Evolutionary conservation across 1,140 invertebrate genomes (phyloP).

Genomic region (Megalopta genalis): DNA sequence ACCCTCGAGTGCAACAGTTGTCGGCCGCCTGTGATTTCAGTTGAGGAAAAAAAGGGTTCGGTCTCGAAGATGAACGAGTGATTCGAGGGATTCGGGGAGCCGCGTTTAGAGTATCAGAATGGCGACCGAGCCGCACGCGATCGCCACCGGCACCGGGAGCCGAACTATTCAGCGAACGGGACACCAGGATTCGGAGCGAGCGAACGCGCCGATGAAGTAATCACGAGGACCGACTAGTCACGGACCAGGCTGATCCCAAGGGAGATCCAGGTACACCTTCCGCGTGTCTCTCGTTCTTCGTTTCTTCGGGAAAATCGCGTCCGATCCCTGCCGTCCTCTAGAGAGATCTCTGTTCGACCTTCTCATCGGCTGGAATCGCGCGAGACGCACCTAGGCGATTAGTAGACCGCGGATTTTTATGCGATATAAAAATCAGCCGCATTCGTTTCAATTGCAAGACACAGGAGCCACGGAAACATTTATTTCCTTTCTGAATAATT

Average conservation of each 20-base stretch:
- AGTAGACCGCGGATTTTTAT: no score
- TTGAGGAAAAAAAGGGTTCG: no score
- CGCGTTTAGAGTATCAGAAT: slow-evolving; percentile 47
- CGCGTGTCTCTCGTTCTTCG: slow-evolving; percentile 39
- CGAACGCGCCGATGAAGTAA: slow-evolving; percentile 60
- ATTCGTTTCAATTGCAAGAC: no score
- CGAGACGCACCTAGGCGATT: no score
- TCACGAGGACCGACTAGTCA: slow-evolving; percentile 49
- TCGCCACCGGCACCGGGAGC: slow-evolving; percentile 9
- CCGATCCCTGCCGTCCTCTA: background rate
- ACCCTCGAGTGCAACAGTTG: no score
- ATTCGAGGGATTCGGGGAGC: background rate
- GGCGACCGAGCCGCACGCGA: slow-evolving; percentile 34
- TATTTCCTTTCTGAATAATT: no score
- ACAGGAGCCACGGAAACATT: no score
- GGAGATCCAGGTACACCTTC: slow-evolving; percentile 59
- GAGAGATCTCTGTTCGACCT: no score
- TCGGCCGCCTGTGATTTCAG: no score
- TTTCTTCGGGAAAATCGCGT: slow-evolving; percentile 15
- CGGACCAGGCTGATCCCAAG: slow-evolving; percentile 58
- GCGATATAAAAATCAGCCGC: no score
- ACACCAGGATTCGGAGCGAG: slow-evolving; percentile 52
- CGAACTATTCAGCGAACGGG: slow-evolving; percentile 36
- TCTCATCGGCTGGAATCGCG: no score
- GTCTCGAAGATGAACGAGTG: no score